phyloP scores from a whole-genome alignment of 1,140 invertebrate species.

The Melitaea cinxia region DNA sequence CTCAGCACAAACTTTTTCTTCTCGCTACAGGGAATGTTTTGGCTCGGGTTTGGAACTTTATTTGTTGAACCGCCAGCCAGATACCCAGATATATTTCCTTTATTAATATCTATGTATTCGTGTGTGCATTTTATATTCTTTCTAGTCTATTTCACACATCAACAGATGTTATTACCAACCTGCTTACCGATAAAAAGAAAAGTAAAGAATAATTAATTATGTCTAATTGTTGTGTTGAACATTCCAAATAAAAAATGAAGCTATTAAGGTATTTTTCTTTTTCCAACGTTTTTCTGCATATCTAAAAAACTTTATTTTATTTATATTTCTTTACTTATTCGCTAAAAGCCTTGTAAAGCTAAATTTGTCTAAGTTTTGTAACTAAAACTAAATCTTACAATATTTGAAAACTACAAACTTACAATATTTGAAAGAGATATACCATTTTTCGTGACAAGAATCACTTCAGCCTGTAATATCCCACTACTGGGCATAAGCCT shows the following conservation, averaged over 20 bases:
- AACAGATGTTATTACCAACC: conserved; percentile 84
- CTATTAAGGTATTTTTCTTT: conserved; percentile 24
- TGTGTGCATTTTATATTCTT: conserved; percentile 93
- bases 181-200: conserved; percentile 49
- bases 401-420: too few species aligned
- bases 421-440: too few species aligned
- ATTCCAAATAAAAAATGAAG: conserved; percentile 46
- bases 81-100: conserved; percentile 93
- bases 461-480: too few species aligned
- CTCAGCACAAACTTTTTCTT: conserved; percentile 74
- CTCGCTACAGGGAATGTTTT: conserved; percentile 84
- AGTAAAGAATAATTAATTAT: conserved; percentile 50
- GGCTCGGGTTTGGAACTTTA: conserved; percentile 83
- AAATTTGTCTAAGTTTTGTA: too few species aligned
- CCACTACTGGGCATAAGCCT: too few species aligned
- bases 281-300: conserved; percentile 2
- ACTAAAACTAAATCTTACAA: too few species aligned
- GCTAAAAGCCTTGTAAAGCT: too few species aligned
- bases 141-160: conserved; percentile 90
- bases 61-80: conserved; percentile 85
- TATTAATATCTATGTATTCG: conserved; percentile 91
- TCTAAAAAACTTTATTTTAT: too few species aligned
- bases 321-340: too few species aligned
- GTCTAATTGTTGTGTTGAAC: conserved; percentile 17
- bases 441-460: too few species aligned